Percentiles rank a stretch among this genome's conserved stretches.
Evolutionary conservation across 2,888 invertebrate species (phyloP).

Genomic region (Harpagoxenus sublaevis): DNA sequence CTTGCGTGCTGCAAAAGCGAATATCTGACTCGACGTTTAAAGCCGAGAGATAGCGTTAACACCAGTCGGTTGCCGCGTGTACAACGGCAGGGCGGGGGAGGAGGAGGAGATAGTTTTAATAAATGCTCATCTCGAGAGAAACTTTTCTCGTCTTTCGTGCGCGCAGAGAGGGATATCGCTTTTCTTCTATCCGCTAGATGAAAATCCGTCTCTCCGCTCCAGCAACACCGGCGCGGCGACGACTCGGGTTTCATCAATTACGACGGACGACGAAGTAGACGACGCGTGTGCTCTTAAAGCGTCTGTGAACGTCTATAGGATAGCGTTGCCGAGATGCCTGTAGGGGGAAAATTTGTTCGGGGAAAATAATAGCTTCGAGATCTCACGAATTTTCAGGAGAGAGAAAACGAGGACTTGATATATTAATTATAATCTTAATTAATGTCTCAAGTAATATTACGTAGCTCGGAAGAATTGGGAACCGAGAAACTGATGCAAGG

Average conservation of each 20-base stretch:
- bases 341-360: not conserved
- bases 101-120: slow-evolving; percentile 32
- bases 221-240: not conserved
- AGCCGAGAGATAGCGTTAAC: slow-evolving; percentile 18
- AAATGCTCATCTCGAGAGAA: slow-evolving; percentile 42
- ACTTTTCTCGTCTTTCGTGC: slow-evolving; percentile 47
- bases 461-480: not conserved
- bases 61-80: slow-evolving; percentile 1
- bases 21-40: slow-evolving; percentile 22
- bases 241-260: slow-evolving; percentile 52
- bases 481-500: not conserved
- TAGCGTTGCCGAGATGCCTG: not conserved
- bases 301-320: not conserved
- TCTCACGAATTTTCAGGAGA: not conserved
- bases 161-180: slow-evolving; percentile 42
- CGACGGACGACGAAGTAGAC: slow-evolving; percentile 19
- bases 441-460: too few species aligned
- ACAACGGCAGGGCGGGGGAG: not conserved
- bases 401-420: not conserved
- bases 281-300: slow-evolving; percentile 33
- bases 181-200: slow-evolving; percentile 43
- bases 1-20: not conserved
- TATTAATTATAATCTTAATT: slow-evolving; percentile 5
- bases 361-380: not conserved
- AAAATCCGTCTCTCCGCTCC: slow-evolving; percentile 48